phyloP scores from a whole-genome alignment of 2,113 vertebrate genomes.

The Grus americana region DNA sequence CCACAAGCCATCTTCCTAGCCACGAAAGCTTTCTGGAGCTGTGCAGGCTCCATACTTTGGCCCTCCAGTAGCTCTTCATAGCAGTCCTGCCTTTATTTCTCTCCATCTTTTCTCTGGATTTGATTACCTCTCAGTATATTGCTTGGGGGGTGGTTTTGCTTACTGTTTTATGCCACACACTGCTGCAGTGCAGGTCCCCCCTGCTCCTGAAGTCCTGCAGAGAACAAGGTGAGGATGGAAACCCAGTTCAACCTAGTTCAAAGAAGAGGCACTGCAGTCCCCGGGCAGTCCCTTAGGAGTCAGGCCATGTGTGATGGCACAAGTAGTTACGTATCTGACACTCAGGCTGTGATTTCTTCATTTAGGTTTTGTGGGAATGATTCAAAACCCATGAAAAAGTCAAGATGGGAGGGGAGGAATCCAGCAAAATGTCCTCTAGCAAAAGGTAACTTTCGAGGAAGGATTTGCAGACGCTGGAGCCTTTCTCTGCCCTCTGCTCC shows the following conservation, averaged over 20 bases:
- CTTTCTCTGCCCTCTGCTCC: constrained; percentile 13
- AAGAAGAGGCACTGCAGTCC: neutral
- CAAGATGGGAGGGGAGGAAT: neutral
- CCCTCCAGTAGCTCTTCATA: neutral
- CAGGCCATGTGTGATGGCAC: neutral
- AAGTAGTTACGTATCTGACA: neutral
- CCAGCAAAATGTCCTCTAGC: neutral
- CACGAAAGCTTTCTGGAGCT: neutral
- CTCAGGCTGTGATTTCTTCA: neutral
- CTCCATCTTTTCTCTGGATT: neutral
- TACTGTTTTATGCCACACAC: neutral
- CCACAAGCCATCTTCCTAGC: neutral
- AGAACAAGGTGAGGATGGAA: neutral
- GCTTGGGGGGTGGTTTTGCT: neutral
- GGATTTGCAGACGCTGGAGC: neutral
- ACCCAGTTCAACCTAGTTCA: neutral
- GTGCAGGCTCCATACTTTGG: neutral
- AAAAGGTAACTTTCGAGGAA: neutral
- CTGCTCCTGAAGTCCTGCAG: neutral
- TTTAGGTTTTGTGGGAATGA: neutral
- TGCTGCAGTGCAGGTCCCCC: neutral
- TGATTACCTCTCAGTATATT: neutral
- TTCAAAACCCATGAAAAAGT: neutral
- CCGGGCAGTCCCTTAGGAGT: neutral
- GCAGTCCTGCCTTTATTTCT: neutral